These are phyloP conservation scores for Macaria liturata DNA, from an alignment of 2,888 invertebrate species.

Conservation along the genomic window DNA sequence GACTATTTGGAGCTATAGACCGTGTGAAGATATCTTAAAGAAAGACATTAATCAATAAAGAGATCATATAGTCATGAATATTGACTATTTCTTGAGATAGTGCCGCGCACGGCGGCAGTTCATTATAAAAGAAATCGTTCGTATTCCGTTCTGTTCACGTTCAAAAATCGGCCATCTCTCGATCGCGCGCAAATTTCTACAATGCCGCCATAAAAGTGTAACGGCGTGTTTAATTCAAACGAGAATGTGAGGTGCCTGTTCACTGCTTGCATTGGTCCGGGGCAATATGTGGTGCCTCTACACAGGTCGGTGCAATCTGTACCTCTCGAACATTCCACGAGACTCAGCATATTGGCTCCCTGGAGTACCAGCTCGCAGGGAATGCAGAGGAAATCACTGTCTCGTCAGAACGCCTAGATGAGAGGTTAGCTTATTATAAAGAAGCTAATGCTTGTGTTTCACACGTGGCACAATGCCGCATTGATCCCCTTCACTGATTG, in stretches of 20 bases:
- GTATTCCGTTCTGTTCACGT: conserved; percentile 41
- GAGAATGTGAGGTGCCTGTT: conserved; percentile 16
- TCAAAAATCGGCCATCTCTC: conserved; percentile 41
- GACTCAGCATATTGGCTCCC: conserved; percentile 67
- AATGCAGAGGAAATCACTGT: conserved; percentile 28
- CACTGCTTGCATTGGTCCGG: background rate
- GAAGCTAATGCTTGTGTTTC: no score
- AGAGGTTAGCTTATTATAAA: no score
- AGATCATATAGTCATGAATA: background rate
- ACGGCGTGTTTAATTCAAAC: conserved; percentile 57
- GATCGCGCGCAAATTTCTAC: conserved; percentile 43
- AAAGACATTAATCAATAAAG: no score
- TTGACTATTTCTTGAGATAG: background rate
- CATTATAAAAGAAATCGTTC: conserved; percentile 41
- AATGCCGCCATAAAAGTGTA: conserved; percentile 59
- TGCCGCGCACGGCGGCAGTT: conserved; percentile 30
- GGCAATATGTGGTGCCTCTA: conserved; percentile 13
- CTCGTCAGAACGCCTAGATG: no score
- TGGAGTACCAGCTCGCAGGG: conserved; percentile 43
- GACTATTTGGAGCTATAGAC: no score
- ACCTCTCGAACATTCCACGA: conserved; percentile 33
- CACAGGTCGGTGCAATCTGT: conserved; percentile 7
- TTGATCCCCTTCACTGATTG: no score
- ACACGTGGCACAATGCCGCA: no score
- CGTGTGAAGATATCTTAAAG: no score